phyloP scores from a whole-genome alignment of 2,888 invertebrate genomes.

The Oegoconia quadripuncta region DNA sequence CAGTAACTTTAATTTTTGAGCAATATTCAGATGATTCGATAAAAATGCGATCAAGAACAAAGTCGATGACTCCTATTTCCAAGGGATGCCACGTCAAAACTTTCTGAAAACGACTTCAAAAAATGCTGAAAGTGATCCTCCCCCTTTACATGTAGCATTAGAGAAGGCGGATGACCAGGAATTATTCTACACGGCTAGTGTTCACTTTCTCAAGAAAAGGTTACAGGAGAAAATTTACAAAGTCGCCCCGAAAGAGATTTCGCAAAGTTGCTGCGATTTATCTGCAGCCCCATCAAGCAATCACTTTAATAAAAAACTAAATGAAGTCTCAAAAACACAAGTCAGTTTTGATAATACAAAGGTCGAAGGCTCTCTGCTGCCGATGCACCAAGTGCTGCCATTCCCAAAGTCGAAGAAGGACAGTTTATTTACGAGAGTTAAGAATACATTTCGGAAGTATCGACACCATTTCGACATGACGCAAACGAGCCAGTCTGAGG shows the following conservation, averaged over 20 bases:
- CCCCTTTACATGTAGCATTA: constrained; percentile 27
- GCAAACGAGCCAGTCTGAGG: constrained; percentile 26
- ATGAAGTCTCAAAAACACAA: constrained; percentile 11
- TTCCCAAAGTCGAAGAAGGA: constrained; percentile 55
- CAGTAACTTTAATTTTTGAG: background rate
- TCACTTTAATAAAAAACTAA: background rate
- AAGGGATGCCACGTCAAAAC: constrained; percentile 47
- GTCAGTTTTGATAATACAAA: constrained; percentile 5
- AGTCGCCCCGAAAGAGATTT: constrained; percentile 23
- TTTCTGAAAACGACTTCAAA: constrained; percentile 19
- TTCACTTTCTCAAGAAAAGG: constrained; percentile 56
- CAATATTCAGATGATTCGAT: constrained; percentile 12
- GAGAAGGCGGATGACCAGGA: constrained; percentile 45
- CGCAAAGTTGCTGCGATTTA: constrained; percentile 50
- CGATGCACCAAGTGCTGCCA: constrained; percentile 62
- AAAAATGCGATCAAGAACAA: constrained; percentile 35
- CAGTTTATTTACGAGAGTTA: constrained; percentile 45
- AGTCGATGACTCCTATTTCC: constrained; percentile 21
- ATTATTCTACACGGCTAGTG: constrained; percentile 59
- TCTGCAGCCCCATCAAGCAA: constrained; percentile 9
- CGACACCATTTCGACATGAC: constrained; percentile 27
- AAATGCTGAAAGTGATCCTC: constrained; percentile 18
- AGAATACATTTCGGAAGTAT: constrained; percentile 45
- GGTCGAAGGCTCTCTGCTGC: constrained; percentile 31
- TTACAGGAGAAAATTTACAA: constrained; percentile 46